These are phyloP conservation scores for Oncorhynchus clarkii DNA, from an alignment of 2,113 vertebrate genomes.

Conservation along the genomic window DNA sequence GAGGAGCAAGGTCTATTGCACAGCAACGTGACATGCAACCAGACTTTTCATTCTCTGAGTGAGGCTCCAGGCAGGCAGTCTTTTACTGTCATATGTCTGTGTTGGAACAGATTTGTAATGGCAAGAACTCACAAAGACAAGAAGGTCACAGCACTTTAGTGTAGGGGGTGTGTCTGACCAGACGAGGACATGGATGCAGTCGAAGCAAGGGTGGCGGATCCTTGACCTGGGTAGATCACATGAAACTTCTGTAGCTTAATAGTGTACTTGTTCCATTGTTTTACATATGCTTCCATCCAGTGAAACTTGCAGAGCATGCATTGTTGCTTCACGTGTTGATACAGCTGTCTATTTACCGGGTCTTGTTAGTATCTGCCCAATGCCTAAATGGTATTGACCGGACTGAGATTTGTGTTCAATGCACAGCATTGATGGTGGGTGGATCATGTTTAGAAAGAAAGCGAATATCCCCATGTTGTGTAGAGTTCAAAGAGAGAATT, in stretches of 20 bases:
- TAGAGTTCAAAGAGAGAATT: not conserved
- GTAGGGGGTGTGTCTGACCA: not conserved
- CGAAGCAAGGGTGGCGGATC: no score
- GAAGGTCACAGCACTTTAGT: slow-evolving; percentile 18
- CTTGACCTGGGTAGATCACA: no score
- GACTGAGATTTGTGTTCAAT: no score
- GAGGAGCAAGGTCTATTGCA: no score
- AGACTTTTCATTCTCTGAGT: no score
- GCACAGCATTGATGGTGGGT: no score
- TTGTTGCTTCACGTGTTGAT: not conserved
- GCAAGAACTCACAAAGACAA: slow-evolving; percentile 30
- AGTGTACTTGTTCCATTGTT: not conserved
- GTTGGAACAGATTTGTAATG: slow-evolving; percentile 45
- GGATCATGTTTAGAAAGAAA: no score
- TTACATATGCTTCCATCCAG: not conserved
- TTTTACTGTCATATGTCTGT: not conserved
- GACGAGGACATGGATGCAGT: no score
- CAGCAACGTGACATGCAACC: no score
- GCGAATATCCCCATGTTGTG: no score
- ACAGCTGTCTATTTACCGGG: not conserved
- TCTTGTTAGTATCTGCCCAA: no score
- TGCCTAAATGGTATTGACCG: no score
- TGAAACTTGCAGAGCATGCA: slow-evolving; percentile 1
- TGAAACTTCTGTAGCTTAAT: not conserved
- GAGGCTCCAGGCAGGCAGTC: slow-evolving; percentile 19